Conservation (phyloP, 1,140 invertebrate species). For the Mya arenaria region DNA sequence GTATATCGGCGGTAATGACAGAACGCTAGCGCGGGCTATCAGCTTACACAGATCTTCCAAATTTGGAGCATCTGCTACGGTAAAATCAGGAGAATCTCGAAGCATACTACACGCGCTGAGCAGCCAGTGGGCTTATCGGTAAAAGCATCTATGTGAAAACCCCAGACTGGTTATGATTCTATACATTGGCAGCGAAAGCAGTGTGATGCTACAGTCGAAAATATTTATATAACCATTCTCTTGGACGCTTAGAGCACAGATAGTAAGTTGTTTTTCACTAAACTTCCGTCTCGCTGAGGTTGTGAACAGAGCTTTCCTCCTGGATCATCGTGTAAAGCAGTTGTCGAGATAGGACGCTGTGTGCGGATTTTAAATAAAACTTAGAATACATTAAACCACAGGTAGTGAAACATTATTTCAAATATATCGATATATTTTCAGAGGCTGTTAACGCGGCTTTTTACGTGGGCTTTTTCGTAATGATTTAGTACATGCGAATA, state of each 20-base stretch:
- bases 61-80: constrained; percentile 22
- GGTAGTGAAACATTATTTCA: constrained; percentile 17
- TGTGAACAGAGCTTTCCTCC: not conserved
- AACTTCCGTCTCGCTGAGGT: constrained; percentile 16
- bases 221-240: constrained; percentile 38
- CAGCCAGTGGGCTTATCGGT: constrained; percentile 42
- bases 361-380: not conserved
- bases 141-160: constrained; percentile 22
- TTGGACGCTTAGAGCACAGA: constrained; percentile 8
- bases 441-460: not conserved
- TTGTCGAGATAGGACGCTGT: not conserved
- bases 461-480: not conserved
- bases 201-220: constrained; percentile 4
- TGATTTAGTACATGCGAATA: not conserved
- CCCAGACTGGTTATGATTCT: constrained; percentile 43
- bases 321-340: not conserved
- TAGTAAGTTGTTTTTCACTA: constrained; percentile 3
- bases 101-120: constrained; percentile 13
- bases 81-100: not conserved
- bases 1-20: constrained; percentile 23
- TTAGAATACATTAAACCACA: not conserved
- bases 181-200: constrained; percentile 29
- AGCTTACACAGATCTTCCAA: constrained; percentile 44
- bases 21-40: constrained; percentile 25
- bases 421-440: not conserved